phyloP scores from a whole-genome alignment of 2,888 invertebrate species.

The Resseliella maxima region DNA sequence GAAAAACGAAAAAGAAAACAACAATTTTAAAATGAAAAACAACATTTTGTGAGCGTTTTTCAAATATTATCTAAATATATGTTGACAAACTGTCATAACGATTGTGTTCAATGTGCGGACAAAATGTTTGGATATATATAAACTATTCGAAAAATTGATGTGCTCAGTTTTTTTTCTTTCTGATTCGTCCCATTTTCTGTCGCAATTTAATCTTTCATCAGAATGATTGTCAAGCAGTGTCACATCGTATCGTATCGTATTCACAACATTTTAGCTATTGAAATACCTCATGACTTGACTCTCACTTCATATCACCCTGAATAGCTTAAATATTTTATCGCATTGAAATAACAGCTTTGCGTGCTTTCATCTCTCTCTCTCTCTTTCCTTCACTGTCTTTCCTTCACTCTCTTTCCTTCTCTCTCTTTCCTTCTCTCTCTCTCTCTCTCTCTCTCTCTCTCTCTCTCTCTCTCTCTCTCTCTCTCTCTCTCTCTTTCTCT shows the following conservation, averaged over 20 bases:
- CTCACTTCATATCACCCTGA: neutral
- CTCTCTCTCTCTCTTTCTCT: too few relatives aligned
- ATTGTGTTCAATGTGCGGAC: conserved; percentile 6
- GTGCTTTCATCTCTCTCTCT: too few relatives aligned
- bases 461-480: too few relatives aligned
- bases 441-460: too few relatives aligned
- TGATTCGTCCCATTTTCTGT: neutral
- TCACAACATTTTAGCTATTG: neutral
- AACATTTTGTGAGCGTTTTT: neutral
- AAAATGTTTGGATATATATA: neutral
- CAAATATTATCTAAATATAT: conserved; percentile 22
- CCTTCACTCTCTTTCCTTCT: too few relatives aligned
- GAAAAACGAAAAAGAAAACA: too few relatives aligned
- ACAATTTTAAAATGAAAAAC: conserved; percentile 17
- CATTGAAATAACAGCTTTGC: neutral
- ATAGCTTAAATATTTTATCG: neutral
- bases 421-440: too few relatives aligned
- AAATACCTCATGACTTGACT: neutral
- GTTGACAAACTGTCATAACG: conserved; percentile 20
- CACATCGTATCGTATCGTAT: neutral
- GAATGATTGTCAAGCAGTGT: neutral
- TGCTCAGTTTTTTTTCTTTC: neutral
- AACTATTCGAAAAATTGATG: neutral
- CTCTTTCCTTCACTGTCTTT: too few relatives aligned
- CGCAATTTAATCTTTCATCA: neutral